phyloP scores from a whole-genome alignment of 2,113 vertebrate species.

The Brachionichthys hirsutus region DNA sequence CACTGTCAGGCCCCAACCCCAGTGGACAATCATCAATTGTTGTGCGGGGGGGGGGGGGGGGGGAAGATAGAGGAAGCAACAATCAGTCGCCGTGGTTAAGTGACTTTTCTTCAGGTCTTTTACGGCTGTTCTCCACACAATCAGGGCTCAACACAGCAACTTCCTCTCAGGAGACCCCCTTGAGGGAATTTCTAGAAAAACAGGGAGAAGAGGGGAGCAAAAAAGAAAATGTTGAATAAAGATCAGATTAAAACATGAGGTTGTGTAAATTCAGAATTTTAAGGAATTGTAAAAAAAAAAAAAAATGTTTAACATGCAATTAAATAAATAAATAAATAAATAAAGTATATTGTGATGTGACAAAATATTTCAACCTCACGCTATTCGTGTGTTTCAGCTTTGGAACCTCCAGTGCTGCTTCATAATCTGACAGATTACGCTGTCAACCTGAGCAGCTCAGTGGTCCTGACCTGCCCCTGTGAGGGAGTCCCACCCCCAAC shows the following conservation, averaged over 20 bases:
- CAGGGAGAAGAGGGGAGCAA: conserved; percentile 18
- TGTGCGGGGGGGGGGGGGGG: conserved; percentile 80
- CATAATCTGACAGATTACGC: conserved; percentile 82
- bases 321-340: no score
- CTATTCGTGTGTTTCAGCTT: conserved; percentile 78
- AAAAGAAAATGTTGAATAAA: background rate
- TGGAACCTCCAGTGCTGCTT: conserved; percentile 85
- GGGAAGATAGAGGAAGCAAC: conserved; percentile 77
- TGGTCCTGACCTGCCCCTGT: conserved; percentile 82
- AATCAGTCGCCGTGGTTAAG: conserved; percentile 73
- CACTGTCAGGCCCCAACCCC: conserved; percentile 87
- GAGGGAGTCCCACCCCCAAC: conserved; percentile 84
- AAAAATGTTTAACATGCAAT: no score
- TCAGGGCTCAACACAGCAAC: conserved; percentile 53
- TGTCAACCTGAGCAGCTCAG: conserved; percentile 85
- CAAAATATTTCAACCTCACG: no score
- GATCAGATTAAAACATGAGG: background rate
- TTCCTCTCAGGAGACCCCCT: conserved; percentile 56
- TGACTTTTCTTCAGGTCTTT: conserved; percentile 70
- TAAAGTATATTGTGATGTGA: no score
- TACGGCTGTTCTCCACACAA: conserved; percentile 62
- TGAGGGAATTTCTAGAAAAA: conserved; percentile 50
- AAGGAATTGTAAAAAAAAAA: background rate
- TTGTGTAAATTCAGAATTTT: background rate
- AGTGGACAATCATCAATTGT: conserved; percentile 93